These are phyloP conservation scores for Acipenser transmontanus DNA, from an alignment of 2,797 vertebrate genomes.

Conservation along the genomic window DNA sequence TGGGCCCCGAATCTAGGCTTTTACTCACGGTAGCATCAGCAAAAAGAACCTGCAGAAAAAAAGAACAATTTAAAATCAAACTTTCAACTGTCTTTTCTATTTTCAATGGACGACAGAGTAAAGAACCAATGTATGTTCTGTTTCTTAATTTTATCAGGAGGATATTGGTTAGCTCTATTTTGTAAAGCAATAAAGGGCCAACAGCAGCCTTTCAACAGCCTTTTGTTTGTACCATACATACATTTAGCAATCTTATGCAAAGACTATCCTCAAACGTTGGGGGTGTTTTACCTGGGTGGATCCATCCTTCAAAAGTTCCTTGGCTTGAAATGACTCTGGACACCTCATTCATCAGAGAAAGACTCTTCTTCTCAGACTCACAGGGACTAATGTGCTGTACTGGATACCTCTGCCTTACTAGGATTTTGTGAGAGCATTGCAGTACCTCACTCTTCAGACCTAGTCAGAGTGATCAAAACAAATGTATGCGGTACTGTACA, in stretches of 20 bases:
- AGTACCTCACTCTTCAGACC: conserved; percentile 18
- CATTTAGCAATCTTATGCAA: too few species aligned
- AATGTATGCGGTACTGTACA: too few species aligned
- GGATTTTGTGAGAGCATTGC: conserved; percentile 39
- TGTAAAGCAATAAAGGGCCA: too few species aligned
- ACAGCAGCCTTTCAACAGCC: too few species aligned
- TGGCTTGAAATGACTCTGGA: conserved; percentile 72
- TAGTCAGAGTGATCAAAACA: conserved; percentile 3
- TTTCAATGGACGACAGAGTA: too few species aligned
- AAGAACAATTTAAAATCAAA: background rate
- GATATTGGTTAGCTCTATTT: too few species aligned
- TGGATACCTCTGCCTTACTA: conserved; percentile 75
- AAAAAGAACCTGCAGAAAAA: conserved; percentile 73
- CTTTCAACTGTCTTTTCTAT: too few species aligned
- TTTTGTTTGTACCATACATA: too few species aligned
- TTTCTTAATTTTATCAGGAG: too few species aligned
- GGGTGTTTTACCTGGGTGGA: conserved; percentile 67
- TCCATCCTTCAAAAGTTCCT: conserved; percentile 76
- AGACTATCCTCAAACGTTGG: too few species aligned
- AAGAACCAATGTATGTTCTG: too few species aligned
- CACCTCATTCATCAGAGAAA: conserved; percentile 44
- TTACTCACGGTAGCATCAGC: conserved; percentile 69
- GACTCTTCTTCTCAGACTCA: conserved; percentile 18
- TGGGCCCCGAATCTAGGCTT: conserved; percentile 66
- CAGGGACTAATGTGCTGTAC: conserved; percentile 41